Evolutionary conservation across 37 sponge, comb jelly and placozoan species (phyloP).

Genomic region (Cliona cf. orientalis): DNA sequence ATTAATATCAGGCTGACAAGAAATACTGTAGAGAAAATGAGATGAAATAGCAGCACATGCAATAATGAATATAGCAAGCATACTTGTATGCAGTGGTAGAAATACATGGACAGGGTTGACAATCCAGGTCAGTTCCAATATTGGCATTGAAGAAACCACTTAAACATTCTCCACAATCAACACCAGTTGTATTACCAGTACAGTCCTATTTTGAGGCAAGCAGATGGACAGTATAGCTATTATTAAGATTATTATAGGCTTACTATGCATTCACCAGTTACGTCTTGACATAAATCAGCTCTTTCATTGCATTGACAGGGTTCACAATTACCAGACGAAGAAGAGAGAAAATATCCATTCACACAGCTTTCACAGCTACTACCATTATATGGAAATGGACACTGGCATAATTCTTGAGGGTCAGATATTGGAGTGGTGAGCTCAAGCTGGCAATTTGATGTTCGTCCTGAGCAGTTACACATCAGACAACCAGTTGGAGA

Average conservation of each 20-base stretch:
- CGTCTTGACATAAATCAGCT: not conserved
- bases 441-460: constrained; percentile 2
- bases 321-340: constrained; percentile 9
- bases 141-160: constrained; percentile 34
- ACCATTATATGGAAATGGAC: constrained; percentile 50
- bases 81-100: constrained; percentile 32
- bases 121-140: not conserved
- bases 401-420: constrained; percentile 48
- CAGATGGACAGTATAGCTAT: not conserved
- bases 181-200: constrained; percentile 29
- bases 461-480: constrained; percentile 42
- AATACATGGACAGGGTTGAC: constrained; percentile 34
- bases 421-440: not conserved
- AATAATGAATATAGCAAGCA: not conserved
- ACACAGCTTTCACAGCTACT: constrained; percentile 45
- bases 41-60: not conserved
- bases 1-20: not conserved
- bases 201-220: constrained; percentile 11
- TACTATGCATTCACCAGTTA: constrained; percentile 18
- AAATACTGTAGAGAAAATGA: not conserved
- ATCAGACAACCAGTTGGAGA: constrained; percentile 14
- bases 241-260: not conserved
- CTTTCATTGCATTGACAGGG: constrained; percentile 43
- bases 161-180: constrained; percentile 21
- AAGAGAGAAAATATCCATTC: constrained; percentile 1